A percentile compares a stretch with the other conserved stretches of the same genome.
Conservation (phyloP, 1,140 invertebrate genomes). For the Micrasema longulum region DNA sequence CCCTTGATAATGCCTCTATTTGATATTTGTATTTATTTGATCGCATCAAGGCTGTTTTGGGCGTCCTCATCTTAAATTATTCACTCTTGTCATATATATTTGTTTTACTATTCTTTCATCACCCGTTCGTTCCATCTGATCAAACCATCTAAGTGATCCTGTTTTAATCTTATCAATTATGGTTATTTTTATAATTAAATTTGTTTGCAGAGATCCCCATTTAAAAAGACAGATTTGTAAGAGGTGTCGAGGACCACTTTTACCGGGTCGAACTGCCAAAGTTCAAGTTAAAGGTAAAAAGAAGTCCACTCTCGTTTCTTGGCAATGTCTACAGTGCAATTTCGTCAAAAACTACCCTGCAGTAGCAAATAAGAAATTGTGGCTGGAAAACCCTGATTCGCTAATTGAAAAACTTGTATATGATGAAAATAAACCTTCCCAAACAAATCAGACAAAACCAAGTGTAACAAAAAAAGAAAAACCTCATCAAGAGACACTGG, state of each 20-base stretch:
- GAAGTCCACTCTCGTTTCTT: conserved; percentile 59
- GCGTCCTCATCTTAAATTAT: too few species aligned
- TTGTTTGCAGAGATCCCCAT: conserved; percentile 65
- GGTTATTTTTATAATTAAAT: conserved; percentile 5
- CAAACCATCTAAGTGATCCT: too few species aligned
- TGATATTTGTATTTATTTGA: too few species aligned
- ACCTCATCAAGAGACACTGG: neutral
- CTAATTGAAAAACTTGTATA: conserved; percentile 64
- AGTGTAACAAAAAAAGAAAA: neutral
- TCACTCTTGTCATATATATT: too few species aligned
- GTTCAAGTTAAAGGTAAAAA: conserved; percentile 65
- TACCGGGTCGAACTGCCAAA: conserved; percentile 62
- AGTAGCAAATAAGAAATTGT: conserved; percentile 61
- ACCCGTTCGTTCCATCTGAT: too few species aligned
- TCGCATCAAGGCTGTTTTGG: too few species aligned
- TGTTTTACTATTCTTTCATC: too few species aligned
- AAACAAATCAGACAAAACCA: neutral
- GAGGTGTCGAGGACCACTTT: conserved; percentile 64
- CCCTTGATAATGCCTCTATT: too few species aligned
- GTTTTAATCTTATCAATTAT: too few species aligned
- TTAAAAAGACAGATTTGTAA: conserved; percentile 69
- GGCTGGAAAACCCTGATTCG: conserved; percentile 65
- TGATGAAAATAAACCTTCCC: conserved; percentile 43
- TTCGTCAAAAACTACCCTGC: conserved; percentile 59
- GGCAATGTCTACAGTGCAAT: conserved; percentile 63